Evolutionary conservation across 2,113 vertebrate species (phyloP), one percentile per base, ranked within the genome.

Genomic region (Collichthys lucidus): DNA sequence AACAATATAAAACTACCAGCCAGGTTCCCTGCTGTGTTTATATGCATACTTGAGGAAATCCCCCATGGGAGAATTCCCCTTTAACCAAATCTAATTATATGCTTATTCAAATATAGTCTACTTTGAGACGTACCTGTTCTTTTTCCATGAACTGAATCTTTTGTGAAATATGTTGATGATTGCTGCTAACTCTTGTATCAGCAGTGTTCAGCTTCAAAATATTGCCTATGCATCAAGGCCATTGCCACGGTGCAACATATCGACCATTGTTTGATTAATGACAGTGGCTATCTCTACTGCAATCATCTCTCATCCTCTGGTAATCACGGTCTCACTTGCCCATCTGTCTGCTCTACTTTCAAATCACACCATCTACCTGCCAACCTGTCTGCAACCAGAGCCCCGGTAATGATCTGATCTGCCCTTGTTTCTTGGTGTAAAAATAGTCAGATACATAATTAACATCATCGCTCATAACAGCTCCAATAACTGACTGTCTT

Each of bases 371-470:
- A 59, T 89, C 89, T 88, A 91, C 86, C 88, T 92, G 89, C 84
- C 89, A 89, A 83, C 82, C 81, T 84, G 85, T 87, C 81, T 80
- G 79, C 88, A 80, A 77, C 88, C 74, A 35, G 60, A 76, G 79
- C 85, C 71, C 61, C 63, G 10, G 71, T 91, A 91, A 93, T 86
- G 85, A 92, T 91, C 88, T 64, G 55, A 75, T 89, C 89, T 91
- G 92, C 90, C 92, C 93, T 89, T 91, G 88, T 93, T 91, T 89
- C 85, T 73, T 29, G 50, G 79, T 88, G 84, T 93, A 92, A 93
- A 94, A 93, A 94, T 92, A 93, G 91, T 91, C 78, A 53, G 85
- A 91, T 90, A 88, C 84, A 84, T 94, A 94, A 94, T 94, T 94
- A 94, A 92, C 92, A 93, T 90, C 92, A 94, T 94, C 90, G 81